These are phyloP conservation scores for Ptilodon capucinus DNA, from an alignment of 2,888 invertebrate genomes.

Conservation along the genomic window DNA sequence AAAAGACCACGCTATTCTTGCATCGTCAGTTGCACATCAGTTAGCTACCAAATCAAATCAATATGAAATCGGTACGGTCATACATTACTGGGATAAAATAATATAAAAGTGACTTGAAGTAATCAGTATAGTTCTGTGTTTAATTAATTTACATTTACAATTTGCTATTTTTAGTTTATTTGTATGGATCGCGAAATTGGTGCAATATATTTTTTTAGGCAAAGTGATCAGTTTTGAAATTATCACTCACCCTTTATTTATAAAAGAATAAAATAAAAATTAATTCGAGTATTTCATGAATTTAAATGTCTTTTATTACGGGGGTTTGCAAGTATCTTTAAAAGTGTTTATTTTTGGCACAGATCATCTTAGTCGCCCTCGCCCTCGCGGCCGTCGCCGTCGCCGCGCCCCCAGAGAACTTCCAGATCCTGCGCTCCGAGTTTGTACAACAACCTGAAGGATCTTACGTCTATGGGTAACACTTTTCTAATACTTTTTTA, in stretches of 20 bases:
- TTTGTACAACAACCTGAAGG: background rate
- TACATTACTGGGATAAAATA: background rate
- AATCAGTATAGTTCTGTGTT: background rate
- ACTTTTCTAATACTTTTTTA: too few relatives aligned
- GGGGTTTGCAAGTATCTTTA: background rate
- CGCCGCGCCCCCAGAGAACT: constrained; percentile 3
- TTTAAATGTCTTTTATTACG: too few relatives aligned
- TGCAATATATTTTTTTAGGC: too few relatives aligned
- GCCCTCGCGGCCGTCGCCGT: constrained; percentile 12
- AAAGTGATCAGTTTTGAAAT: too few relatives aligned
- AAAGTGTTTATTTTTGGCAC: constrained; percentile 28
- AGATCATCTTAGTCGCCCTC: constrained; percentile 20
- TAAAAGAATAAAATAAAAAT: too few relatives aligned
- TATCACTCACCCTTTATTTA: too few relatives aligned
- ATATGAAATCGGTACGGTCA: constrained; percentile 51
- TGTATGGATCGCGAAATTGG: too few relatives aligned
- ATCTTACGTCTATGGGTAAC: background rate
- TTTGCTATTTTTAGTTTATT: background rate
- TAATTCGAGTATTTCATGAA: too few relatives aligned
- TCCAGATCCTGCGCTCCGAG: background rate
- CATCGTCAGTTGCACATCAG: constrained; percentile 55
- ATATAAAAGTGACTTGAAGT: background rate
- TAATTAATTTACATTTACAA: background rate
- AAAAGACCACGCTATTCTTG: background rate
- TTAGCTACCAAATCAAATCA: constrained; percentile 46